These are phyloP conservation scores for Eumaeus atala DNA, from an alignment of 1,140 invertebrate species.

Conservation along the genomic window DNA sequence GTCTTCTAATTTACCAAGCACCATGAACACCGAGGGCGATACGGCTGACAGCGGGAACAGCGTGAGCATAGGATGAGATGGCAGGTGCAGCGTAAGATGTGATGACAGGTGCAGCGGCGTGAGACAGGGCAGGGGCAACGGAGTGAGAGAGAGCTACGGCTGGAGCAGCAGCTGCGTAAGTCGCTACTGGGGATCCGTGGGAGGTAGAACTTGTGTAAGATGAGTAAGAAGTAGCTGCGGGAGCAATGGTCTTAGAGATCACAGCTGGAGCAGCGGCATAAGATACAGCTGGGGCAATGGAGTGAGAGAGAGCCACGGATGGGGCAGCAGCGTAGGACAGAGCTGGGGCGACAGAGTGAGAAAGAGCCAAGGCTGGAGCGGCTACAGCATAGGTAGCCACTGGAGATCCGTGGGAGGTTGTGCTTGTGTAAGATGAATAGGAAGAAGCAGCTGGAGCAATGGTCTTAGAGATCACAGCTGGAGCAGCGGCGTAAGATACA, in stretches of 20 bases:
- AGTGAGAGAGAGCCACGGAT: slow-evolving; percentile 27
- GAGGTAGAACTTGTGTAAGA: not conserved
- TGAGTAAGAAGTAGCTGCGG: slow-evolving; percentile 14
- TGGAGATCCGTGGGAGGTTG: not conserved
- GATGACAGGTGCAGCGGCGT: slow-evolving; percentile 30
- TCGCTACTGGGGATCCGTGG: not conserved
- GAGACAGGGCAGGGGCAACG: slow-evolving; percentile 17
- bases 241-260: slow-evolving; percentile 32
- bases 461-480: too few relatives aligned
- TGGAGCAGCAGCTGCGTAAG: slow-evolving; percentile 23
- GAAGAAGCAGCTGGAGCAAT: slow-evolving; percentile 8
- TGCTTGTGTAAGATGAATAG: not conserved
- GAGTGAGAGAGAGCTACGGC: slow-evolving; percentile 22
- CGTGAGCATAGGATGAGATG: slow-evolving; percentile 19
- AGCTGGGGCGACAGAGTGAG: slow-evolving; percentile 12
- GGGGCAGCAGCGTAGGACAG: slow-evolving; percentile 25
- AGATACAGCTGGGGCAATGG: slow-evolving; percentile 21
- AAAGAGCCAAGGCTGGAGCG: slow-evolving; percentile 13
- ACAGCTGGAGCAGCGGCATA: slow-evolving; percentile 18
- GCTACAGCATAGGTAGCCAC: slow-evolving; percentile 21
- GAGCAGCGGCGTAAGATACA: slow-evolving; percentile 18
- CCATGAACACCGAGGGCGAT: not conserved
- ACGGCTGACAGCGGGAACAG: slow-evolving; percentile 5
- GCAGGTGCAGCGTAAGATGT: slow-evolving; percentile 20
- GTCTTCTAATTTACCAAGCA: not conserved